Base-by-base conservation (phyloP, 2,113 vertebrate genomes). In the Oxygymnocypris stewartii region DNA sequence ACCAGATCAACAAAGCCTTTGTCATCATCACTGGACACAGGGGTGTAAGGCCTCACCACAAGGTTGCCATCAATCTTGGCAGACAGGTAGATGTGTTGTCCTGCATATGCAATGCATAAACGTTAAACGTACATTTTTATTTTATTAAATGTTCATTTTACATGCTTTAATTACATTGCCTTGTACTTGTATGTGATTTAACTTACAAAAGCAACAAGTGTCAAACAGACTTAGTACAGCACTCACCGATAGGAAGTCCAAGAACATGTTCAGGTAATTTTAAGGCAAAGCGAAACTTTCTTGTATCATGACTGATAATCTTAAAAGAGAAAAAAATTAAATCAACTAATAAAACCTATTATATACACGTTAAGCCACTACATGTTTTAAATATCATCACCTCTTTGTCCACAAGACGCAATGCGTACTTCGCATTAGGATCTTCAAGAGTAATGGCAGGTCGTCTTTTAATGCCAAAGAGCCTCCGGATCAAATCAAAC, bases 1-100 rank as follows among this genome's bases (percentile, higher is more conserved):
- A 99, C 96, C 78, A 99, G 92, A 90, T 99, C 98, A 91, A 99
- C 98, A 0, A 92, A 99, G 42, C 98, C 98, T 89, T 97, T 98
- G 92, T 99, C 96, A 0, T 99, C 96, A 6, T 99, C 97, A 0
- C 97, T 98, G 88, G 97, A 98, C 25, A 97, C 96, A 0, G 98
- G 98, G 0, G 98, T 99, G 91, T 99, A 99, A 3, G 98, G 98
- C 42, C 97, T 94, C 8, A 99, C 95, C 14, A 97, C 96, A 87
- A 99, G 92, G 81, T 95, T 96, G 5, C 96, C 98, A 1, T 98
- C 94, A 0, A 98, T 90, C 16, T 93, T 95, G 1, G 96, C 94
- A 7, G 97, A 98, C 90, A 99, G 88, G 91, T 99, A 99, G 85
- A 99, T 97, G 84, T 99, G 98, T 90, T 99, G 97, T 8, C 98